Conservation (phyloP, 2,113 vertebrate genomes). For the Oreochromis spilurus region DNA sequence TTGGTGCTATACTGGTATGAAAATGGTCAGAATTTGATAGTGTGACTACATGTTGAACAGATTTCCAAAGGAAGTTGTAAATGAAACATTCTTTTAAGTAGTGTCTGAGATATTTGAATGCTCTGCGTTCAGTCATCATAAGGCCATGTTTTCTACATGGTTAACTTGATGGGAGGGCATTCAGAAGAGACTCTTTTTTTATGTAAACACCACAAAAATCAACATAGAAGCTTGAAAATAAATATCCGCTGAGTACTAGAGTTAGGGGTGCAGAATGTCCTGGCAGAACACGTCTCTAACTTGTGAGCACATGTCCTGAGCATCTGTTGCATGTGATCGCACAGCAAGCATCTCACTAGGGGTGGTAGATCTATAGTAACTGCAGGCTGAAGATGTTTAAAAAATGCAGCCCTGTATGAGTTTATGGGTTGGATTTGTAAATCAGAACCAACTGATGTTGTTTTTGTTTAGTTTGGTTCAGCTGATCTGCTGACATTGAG, state of each 20-base stretch:
- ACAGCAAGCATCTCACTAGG: neutral
- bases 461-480: neutral
- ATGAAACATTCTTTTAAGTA: neutral
- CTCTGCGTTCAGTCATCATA: neutral
- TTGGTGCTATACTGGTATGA: neutral
- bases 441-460: neutral
- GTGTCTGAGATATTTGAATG: neutral
- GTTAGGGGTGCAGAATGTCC: neutral
- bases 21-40: neutral
- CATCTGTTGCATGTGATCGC: neutral
- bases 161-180: neutral
- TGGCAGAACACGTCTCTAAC: neutral
- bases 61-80: neutral
- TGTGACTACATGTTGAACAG: neutral
- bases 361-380: rapidly evolving
- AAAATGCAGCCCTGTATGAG: neutral
- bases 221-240: neutral
- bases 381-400: neutral
- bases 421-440: neutral
- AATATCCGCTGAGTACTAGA: neutral
- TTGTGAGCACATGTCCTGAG: neutral
- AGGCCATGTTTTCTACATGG: rapidly evolving
- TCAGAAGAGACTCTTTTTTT: neutral
- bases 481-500: neutral
- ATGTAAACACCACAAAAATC: neutral